Evolutionary conservation across 1,140 invertebrate genomes (phyloP), one percentile per base, ranked within the genome.

Genomic region (Zelostemma sp.): DNA sequence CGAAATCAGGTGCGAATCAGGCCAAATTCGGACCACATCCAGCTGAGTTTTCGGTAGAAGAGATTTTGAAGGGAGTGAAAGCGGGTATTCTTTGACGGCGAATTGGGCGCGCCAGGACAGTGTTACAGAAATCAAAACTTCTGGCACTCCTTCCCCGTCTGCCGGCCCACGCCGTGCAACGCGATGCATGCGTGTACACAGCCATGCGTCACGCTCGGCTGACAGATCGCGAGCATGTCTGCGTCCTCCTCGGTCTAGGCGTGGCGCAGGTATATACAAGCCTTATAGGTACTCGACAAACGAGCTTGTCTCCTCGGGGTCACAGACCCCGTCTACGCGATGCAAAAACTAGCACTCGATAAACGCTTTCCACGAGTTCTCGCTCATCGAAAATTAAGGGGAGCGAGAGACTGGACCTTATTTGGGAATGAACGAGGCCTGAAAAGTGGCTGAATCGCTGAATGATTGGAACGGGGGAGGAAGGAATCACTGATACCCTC

Each of bases 191-290:
- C 73, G 70, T 69, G 68, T 66, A 70, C 76, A 73, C 43, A 59
- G 53, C 66, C 68, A 76, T 80, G 79, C 78, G 80, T 82, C 78
- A 82, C 77, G 74, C 76, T 78, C 79, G 80, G 78, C 80, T 78
- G 80, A 82, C 80, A 80, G 76, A 79, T 82, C 78, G 73, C 72
- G 69, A 71, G 76, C 74, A 71, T 75, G 76, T 80, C 76, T 66
- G 62, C 19, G 28, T 61, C 50, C 53, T 73, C 47, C 17, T 16
- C 58, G 16, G 66, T 60, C 65, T 78, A 80, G 77, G 76, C 74
- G 79, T 75, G 77, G 61, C 50, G 38, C 72, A 58, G 67, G 69
- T 74, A 74, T n/a, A n/a, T 69, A 67, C 78, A 66, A 65, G 60
- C 66, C 61, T 59, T 64, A 73, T 60, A 66, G 63, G 62, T 53